Percentiles rank a stretch among this genome's conserved stretches.
phyloP scores from a whole-genome alignment of 1,140 invertebrate genomes.

The Spodoptera frugiperda region DNA sequence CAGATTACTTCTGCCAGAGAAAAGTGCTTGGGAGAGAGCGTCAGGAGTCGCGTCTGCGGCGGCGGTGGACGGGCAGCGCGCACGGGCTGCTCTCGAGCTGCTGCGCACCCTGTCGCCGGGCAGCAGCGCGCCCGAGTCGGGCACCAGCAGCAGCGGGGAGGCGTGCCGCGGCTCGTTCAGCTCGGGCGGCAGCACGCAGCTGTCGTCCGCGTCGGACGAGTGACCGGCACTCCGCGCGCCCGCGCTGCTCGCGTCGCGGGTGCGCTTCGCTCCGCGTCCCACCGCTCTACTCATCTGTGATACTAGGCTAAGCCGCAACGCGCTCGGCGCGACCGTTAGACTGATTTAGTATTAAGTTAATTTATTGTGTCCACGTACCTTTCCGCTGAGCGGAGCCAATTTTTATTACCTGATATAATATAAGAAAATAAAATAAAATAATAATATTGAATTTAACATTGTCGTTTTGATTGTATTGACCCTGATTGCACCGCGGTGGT shows the following conservation, averaged over 20 bases:
- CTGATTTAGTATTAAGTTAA: constrained; percentile 84
- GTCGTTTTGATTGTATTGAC: constrained; percentile 40
- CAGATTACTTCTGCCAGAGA: constrained; percentile 75
- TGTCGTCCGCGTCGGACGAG: constrained; percentile 82
- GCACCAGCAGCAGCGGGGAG: constrained; percentile 64
- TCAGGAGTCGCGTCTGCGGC: constrained; percentile 67
- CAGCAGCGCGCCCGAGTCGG: constrained; percentile 87
- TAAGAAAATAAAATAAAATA: constrained; percentile 71
- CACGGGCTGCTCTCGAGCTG: constrained; percentile 78
- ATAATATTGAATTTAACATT: constrained; percentile 67
- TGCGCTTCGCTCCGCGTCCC: constrained; percentile 74
- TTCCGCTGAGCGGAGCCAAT: constrained; percentile 81
- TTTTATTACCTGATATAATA: constrained; percentile 81
- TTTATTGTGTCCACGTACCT: constrained; percentile 85
- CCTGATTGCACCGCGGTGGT: constrained; percentile 15
- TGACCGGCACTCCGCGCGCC: constrained; percentile 68
- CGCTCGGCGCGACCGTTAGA: constrained; percentile 82
- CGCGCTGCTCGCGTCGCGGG: constrained; percentile 61
- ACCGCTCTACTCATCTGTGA: constrained; percentile 85
- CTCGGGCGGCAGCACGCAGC: constrained; percentile 81
- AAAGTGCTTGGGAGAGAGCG: constrained; percentile 75
- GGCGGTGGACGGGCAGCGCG: constrained; percentile 74
- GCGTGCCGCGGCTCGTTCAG: constrained; percentile 78
- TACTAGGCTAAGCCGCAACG: constrained; percentile 81
- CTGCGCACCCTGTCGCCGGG: constrained; percentile 75